Evolutionary conservation across 2,797 vertebrate species (phyloP).

Genomic region (Podargus strigoides): DNA sequence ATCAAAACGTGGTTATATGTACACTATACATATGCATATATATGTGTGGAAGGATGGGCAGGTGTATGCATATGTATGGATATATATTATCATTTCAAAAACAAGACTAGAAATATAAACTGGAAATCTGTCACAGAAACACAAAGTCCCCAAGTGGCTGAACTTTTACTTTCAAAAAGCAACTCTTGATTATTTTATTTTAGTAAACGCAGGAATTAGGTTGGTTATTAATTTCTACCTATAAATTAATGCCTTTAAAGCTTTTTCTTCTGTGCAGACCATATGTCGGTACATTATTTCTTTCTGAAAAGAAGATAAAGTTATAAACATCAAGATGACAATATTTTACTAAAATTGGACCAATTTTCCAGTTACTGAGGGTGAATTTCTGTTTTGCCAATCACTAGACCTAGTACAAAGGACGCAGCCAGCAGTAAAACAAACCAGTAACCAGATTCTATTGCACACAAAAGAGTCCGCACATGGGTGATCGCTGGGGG

Average conservation of each 20-base stretch:
- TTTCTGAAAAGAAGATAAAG: not conserved
- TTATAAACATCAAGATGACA: not conserved
- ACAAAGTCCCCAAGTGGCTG: not conserved
- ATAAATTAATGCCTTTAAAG: not conserved
- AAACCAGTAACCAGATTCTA: too few species aligned
- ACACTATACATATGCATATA: not conserved
- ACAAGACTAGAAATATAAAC: not conserved
- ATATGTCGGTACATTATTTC: not conserved
- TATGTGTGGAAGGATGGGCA: not conserved
- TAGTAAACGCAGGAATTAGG: too few species aligned
- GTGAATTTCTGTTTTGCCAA: too few species aligned
- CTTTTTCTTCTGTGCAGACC: not conserved
- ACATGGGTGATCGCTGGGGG: too few species aligned
- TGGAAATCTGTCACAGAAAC: not conserved
- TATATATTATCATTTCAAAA: not conserved
- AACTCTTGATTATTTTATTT: not conserved
- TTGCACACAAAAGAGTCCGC: too few species aligned
- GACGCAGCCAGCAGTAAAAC: too few species aligned
- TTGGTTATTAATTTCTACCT: not conserved
- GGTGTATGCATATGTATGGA: not conserved
- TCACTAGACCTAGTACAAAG: too few species aligned
- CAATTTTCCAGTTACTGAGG: not conserved
- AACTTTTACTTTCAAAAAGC: not conserved
- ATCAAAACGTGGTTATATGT: not conserved
- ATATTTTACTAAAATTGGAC: not conserved